phyloP scores from a whole-genome alignment of 2,113 vertebrate genomes.

The Spermophilus dauricus region DNA sequence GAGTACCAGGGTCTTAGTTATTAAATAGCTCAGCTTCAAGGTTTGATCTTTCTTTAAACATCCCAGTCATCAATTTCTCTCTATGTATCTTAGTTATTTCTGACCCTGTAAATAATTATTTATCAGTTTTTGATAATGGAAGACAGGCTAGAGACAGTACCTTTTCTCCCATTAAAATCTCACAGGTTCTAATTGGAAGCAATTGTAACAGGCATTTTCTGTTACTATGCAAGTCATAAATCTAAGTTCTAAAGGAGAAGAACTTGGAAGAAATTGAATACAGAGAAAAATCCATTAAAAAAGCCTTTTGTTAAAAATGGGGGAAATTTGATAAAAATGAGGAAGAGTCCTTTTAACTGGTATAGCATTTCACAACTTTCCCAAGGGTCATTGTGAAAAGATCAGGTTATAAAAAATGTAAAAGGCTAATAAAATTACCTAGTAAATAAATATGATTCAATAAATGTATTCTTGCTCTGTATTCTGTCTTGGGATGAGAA shows the following conservation, averaged over 20 bases:
- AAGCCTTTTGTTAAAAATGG: neutral
- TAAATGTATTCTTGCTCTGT: neutral
- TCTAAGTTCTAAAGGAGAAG: neutral
- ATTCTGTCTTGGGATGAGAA: neutral
- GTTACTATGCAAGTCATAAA: neutral
- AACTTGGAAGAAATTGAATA: neutral
- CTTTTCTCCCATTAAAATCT: neutral
- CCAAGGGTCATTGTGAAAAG: neutral
- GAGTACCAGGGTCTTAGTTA: neutral
- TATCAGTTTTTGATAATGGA: neutral
- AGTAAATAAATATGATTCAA: neutral
- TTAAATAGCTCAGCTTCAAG: neutral
- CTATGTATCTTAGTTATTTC: neutral
- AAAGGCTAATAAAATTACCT: neutral
- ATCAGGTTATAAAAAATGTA: neutral
- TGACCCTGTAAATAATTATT: neutral
- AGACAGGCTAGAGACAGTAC: neutral
- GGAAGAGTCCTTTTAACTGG: neutral
- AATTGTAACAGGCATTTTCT: neutral
- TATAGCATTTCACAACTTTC: neutral
- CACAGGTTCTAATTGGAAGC: neutral
- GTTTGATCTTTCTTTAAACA: neutral
- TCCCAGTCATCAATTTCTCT: neutral
- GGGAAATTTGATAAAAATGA: neutral
- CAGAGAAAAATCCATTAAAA: neutral